Evolutionary conservation across 1,140 invertebrate species (phyloP), one percentile per base, ranked within the genome.

Genomic region (Chymomyza costata): DNA sequence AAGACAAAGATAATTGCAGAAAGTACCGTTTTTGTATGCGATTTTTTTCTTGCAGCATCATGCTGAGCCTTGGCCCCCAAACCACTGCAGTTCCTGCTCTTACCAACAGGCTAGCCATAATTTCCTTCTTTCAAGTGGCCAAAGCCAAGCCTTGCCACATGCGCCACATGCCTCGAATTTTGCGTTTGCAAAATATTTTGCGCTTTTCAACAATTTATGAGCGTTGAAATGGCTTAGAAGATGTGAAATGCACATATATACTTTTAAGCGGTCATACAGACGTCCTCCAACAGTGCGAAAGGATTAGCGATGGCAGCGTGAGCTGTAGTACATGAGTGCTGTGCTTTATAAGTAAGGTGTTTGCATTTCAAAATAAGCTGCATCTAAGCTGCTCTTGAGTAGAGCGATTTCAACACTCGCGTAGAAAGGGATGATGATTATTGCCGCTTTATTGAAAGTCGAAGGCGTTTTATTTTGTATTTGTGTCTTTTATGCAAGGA

Each of bases 111-210:
- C 28, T 48, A 15, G 48, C 50, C 61, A 62, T 62, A 54, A 65
- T 57, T 55, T 50, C 53, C 43, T n/a, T n/a, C n/a, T 46, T 54
- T 51, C 43, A 51, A 45, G 48, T 43, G 17, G 25, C 41, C 43
- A n/a, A n/a, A 38, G 48, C 14, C 46, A 31, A 44, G 40, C 65
- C n/a, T 65, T 55, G 61, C 64, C 57, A 37, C 59, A 37, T 48
- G 58, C 35, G 31, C 31, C 45, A 48, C 59, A 63, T 46, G 44
- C 44, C 44, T 46, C 32, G 56, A 46, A 58, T 44, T 62, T 65
- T 78, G 73, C 73, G 73, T 78, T 81, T 73, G 74, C 73, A 80
- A 78, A 80, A 80, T 78, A 78, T 78, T 78, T 71, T 76, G 58
- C 61, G 62, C 60, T 56, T 31, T 47, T 56, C 73, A 63, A 59